Conservation (phyloP, 2,888 invertebrate genomes). For the Busseola fusca region DNA sequence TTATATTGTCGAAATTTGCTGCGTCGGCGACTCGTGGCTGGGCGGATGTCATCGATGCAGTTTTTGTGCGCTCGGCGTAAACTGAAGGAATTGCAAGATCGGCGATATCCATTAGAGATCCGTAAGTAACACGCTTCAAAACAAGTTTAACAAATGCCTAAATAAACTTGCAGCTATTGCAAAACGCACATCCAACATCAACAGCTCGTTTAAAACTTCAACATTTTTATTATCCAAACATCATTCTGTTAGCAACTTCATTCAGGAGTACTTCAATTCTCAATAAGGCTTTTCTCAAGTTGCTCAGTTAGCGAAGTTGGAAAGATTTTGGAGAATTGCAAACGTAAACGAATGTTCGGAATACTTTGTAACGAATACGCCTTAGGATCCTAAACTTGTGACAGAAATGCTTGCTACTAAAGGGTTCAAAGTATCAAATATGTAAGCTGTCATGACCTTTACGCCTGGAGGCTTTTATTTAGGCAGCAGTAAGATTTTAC, state of each 20-base stretch:
- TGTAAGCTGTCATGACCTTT: too few relatives aligned
- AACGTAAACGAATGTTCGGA: constrained; percentile 1
- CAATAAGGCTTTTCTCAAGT: constrained; percentile 10
- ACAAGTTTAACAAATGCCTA: not conserved
- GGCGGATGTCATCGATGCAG: too few relatives aligned
- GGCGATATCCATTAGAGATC: too few relatives aligned
- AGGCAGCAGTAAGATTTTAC: too few relatives aligned
- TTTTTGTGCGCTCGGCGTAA: too few relatives aligned
- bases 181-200: not conserved
- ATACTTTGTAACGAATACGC: constrained; percentile 26
- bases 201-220: not conserved
- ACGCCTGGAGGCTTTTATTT: too few relatives aligned
- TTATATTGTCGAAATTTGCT: too few relatives aligned
- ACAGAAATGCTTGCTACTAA: constrained; percentile 3
- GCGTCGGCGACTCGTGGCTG: too few relatives aligned
- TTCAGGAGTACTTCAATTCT: too few relatives aligned
- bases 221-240: not conserved
- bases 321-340: constrained; percentile 5
- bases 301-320: not conserved
- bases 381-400: constrained; percentile 14
- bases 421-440: too few relatives aligned
- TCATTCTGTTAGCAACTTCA: not conserved
- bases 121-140: too few relatives aligned
- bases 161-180: not conserved
- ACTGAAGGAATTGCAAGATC: too few relatives aligned